phyloP scores from a whole-genome alignment of 2,113 vertebrate genomes.

The Choloepus hoffmanni region DNA sequence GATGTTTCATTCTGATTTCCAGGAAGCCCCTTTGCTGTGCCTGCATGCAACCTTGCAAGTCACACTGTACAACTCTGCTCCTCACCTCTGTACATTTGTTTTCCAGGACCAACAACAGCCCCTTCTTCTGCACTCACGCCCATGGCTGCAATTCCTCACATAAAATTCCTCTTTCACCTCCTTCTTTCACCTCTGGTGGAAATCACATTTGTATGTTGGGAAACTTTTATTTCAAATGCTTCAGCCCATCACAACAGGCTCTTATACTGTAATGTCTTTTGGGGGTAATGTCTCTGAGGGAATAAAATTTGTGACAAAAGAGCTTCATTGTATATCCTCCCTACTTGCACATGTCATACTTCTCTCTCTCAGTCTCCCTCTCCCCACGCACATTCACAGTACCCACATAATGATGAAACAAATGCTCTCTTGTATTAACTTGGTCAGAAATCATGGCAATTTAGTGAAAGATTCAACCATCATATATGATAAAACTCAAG shows the following conservation, averaged over 20 bases:
- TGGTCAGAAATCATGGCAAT: background rate
- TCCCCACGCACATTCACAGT: no score
- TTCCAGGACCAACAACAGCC: accelerated
- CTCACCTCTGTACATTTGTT: background rate
- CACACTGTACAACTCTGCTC: no score
- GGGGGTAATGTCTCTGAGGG: background rate
- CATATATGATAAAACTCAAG: background rate
- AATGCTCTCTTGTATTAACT: background rate
- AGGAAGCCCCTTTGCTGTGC: background rate
- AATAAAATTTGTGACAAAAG: background rate
- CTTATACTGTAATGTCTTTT: background rate
- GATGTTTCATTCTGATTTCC: background rate
- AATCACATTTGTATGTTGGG: background rate
- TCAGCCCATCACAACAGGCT: background rate
- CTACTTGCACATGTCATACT: accelerated
- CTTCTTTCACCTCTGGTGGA: background rate
- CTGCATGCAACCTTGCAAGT: background rate
- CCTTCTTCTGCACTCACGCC: background rate
- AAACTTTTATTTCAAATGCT: constrained; percentile 9
- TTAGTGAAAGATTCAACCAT: background rate
- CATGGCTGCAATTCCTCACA: background rate
- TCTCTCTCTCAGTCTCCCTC: background rate
- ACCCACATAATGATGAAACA: background rate
- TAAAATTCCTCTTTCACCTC: background rate
- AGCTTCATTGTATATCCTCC: background rate